Percentiles rank a stretch among this genome's conserved stretches.
phyloP scores from a whole-genome alignment of 2,888 invertebrate genomes.

The Pseudococcus jackbeardsleyi region DNA sequence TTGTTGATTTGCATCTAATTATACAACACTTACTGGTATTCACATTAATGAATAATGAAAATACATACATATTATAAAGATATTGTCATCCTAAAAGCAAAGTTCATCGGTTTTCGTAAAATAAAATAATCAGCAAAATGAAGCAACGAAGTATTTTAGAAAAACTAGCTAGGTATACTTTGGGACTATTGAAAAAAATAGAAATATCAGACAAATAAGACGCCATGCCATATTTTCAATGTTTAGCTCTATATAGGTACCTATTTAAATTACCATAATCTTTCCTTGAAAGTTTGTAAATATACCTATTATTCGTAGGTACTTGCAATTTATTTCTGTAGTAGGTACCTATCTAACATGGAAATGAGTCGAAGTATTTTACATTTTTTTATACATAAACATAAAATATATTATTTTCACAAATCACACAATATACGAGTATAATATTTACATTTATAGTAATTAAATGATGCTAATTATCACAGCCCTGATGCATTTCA shows the following conservation, averaged over 20 bases:
- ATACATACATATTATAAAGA: neutral
- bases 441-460: slow-evolving; percentile 35
- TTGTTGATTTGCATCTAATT: neutral
- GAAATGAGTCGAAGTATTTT: slow-evolving; percentile 31
- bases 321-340: neutral
- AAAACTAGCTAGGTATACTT: neutral
- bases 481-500: slow-evolving; percentile 51
- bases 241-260: neutral
- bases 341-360: neutral
- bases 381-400: neutral
- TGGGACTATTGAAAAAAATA: neutral
- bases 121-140: neutral
- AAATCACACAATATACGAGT: slow-evolving; percentile 32
- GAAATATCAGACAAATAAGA: neutral
- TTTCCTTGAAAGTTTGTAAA: neutral
- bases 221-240: neutral
- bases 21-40: neutral
- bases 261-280: neutral
- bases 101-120: neutral
- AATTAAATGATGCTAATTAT: slow-evolving; percentile 56
- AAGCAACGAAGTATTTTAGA: neutral
- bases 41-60: neutral
- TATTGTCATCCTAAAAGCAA: neutral
- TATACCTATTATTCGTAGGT: too few relatives aligned
- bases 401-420: neutral